Base-by-base conservation (phyloP, 2,113 vertebrate species). In the Zingel zingel region DNA sequence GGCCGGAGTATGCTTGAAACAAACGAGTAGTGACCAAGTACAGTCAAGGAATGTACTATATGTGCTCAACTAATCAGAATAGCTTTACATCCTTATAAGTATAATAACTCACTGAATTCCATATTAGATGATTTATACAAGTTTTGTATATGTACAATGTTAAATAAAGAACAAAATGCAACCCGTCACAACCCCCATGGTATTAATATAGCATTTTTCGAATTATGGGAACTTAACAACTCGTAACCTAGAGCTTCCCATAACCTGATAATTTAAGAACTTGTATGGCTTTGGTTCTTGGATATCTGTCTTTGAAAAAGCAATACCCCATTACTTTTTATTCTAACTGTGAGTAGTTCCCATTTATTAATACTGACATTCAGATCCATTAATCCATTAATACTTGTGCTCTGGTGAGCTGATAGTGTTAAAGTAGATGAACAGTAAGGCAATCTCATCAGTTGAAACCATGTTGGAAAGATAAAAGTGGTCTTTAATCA, bases 391-490 rank as follows among this genome's bases (percentile, higher is more conserved):
- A 43, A 65, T 27, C 23, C 18, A 51, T 66, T 25, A 45, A 6
- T 68, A 67, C 3, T 23, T 76, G 51, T 47, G 6, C 18, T 25
- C 3, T 15, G 11, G 4, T 78, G 48, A 56, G 47, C 18, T 39
- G 13, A 66, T 13, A 11, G 3, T 15, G 25, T 73, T 48, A 63
- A 51, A 56, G 8, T 39, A 67, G 45, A 25, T 72, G 27, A 73
- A 11, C 39, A 23, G 0, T 48, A 15, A 30, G 18, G 12, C 25
- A 12, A n/a, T 45, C 4, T 69, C 4, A 77, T 69, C 30, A 25
- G 57, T 48, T 70, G 6, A 74, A 86, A 64, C 25, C 9, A 76
- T 11, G 16, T 6, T 63, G 18, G 36, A 56, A 12, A 74, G 53
- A 84, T 16, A 18, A 30, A 56, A 19, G 47, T 10, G 19, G 8